phyloP scores from a whole-genome alignment of 2,113 vertebrate species.

The Australoheros scitulus region DNA sequence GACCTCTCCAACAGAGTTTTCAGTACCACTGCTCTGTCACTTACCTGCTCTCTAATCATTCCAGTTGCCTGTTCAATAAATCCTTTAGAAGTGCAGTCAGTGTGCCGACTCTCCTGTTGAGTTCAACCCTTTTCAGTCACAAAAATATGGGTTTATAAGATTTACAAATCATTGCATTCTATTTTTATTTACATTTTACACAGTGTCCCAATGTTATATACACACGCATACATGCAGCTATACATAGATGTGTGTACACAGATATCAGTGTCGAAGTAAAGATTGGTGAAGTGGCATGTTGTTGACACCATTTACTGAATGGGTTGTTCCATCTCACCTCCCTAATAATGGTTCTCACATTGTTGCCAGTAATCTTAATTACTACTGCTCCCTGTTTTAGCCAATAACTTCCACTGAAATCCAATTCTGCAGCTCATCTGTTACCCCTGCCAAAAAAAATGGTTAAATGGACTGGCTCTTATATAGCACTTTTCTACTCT shows the following conservation, averaged over 20 bases:
- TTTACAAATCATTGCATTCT: neutral
- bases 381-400: conserved; percentile 15
- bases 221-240: too few relatives aligned
- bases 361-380: conserved; percentile 18
- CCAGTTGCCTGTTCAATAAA: neutral
- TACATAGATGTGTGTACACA: neutral
- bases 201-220: too few relatives aligned
- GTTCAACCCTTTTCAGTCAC: neutral
- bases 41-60: neutral
- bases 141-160: too few relatives aligned
- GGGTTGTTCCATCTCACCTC: conserved; percentile 12
- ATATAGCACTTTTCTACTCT: too few relatives aligned
- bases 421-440: too few relatives aligned
- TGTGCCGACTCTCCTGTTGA: neutral
- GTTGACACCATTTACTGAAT: conserved; percentile 22
- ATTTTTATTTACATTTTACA: neutral
- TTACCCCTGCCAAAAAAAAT: too few relatives aligned
- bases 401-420: neutral
- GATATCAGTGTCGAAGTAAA: conserved; percentile 13
- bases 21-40: neutral
- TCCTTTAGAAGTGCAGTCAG: neutral
- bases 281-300: neutral
- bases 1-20: too few relatives aligned
- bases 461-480: too few relatives aligned
- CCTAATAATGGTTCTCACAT: conserved; percentile 25